Evolutionary conservation across 2,888 invertebrate species (phyloP).

Genomic region (Drosophila mayaguana): DNA sequence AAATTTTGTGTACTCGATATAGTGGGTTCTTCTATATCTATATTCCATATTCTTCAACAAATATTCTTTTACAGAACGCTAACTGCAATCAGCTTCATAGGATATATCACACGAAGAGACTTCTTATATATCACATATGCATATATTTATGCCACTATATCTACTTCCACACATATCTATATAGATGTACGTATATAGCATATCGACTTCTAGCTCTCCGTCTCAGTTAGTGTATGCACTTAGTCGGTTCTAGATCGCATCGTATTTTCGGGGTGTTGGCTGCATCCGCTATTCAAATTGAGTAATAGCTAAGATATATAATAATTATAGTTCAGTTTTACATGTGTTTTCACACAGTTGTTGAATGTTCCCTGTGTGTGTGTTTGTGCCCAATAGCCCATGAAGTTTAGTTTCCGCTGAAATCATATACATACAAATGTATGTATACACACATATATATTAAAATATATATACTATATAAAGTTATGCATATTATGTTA

Average conservation of each 20-base stretch:
- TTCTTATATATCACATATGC: not conserved
- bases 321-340: slow-evolving; percentile 10
- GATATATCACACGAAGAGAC: not conserved
- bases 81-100: not conserved
- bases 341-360: slow-evolving; percentile 12
- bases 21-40: not conserved
- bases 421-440: not conserved
- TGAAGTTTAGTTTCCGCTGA: slow-evolving; percentile 34
- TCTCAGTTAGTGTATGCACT: not conserved
- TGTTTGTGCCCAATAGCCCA: slow-evolving; percentile 23
- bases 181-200: not conserved
- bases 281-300: slow-evolving; percentile 43
- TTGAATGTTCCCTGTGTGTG: not conserved
- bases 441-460: not conserved
- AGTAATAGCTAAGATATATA: slow-evolving; percentile 10
- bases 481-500: not conserved
- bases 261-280: slow-evolving; percentile 31
- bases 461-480: not conserved
- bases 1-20: too few relatives aligned
- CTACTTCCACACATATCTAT: not conserved
- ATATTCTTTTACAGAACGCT: too few relatives aligned
- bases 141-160: not conserved
- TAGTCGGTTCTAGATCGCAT: slow-evolving; percentile 1
- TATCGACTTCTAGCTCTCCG: not conserved
- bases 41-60: not conserved